These are phyloP conservation scores for Apteryx mantelli DNA, from an alignment of 2,113 vertebrate genomes.

Conservation along the genomic window DNA sequence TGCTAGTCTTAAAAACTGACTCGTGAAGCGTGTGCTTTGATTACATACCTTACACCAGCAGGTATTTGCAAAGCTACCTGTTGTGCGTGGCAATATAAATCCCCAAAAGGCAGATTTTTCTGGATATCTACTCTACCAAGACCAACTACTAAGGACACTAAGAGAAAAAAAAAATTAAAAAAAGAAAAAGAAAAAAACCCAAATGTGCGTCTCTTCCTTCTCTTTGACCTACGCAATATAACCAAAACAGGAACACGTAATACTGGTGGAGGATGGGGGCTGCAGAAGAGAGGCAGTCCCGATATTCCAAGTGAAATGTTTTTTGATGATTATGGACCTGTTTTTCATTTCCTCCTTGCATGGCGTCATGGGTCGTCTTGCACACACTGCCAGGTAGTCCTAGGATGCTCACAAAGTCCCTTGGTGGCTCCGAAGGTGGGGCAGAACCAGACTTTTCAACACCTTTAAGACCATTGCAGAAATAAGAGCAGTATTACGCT, in stretches of 20 bases:
- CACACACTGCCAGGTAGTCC: background rate
- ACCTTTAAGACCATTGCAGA: background rate
- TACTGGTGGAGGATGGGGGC: background rate
- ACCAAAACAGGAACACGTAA: background rate
- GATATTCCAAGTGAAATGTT: background rate
- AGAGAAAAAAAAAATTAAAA: no score
- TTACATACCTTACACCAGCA: background rate
- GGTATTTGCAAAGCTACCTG: background rate
- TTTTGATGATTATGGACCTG: background rate
- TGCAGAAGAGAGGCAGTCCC: background rate
- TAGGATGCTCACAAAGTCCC: background rate
- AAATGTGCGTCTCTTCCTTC: background rate
- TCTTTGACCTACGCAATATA: background rate
- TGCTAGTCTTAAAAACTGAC: background rate
- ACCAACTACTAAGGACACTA: background rate
- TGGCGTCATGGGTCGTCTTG: fast-evolving
- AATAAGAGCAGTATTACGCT: background rate
- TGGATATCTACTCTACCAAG: background rate
- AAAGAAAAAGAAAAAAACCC: no score
- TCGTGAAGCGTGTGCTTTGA: background rate
- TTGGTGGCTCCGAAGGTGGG: background rate
- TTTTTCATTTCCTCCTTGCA: background rate
- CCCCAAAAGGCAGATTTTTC: background rate
- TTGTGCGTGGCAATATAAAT: background rate
- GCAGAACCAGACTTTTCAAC: background rate